A percentile compares a stretch with the other conserved stretches of the same genome.
phyloP scores from a whole-genome alignment of 1,140 invertebrate species.

The Phocides pigmalion region DNA sequence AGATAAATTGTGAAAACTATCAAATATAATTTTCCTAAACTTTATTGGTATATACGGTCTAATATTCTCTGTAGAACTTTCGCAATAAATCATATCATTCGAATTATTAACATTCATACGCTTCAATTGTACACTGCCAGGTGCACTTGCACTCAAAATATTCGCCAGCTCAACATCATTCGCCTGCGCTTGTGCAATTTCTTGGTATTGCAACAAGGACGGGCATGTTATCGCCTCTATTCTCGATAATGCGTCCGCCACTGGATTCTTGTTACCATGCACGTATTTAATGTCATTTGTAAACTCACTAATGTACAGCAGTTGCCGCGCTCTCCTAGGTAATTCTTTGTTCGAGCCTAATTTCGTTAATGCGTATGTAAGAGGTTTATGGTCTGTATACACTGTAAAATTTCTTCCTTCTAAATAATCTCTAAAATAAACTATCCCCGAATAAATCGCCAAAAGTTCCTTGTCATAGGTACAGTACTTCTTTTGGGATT shows the following conservation, averaged over 20 bases:
- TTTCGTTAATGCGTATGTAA: conserved; percentile 3
- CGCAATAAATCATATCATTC: conserved; percentile 13
- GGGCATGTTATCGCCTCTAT: not conserved
- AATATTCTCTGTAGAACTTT: not conserved
- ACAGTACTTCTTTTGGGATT: too few relatives aligned
- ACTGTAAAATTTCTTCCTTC: conserved; percentile 5
- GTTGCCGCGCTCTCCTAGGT: not conserved
- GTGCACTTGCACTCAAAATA: too few relatives aligned
- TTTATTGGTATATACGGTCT: conserved; percentile 34
- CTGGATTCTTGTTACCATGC: not conserved
- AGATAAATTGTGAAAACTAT: conserved; percentile 47
- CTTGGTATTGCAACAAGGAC: too few relatives aligned
- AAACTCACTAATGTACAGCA: not conserved
- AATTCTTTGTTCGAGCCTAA: not conserved
- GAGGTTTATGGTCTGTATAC: too few relatives aligned
- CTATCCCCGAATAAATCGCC: too few relatives aligned
- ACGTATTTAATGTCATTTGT: not conserved
- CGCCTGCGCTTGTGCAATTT: too few relatives aligned
- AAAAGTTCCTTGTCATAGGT: too few relatives aligned
- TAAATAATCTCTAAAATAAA: not conserved
- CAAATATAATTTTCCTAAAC: conserved; percentile 32
- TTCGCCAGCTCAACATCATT: too few relatives aligned
- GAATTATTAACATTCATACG: not conserved
- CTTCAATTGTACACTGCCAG: not conserved
- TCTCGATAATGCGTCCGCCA: conserved; percentile 11